A percentile compares a stretch with the other conserved stretches of the same genome.
Conservation (phyloP, 1,140 invertebrate genomes). For the Eupeodes corollae region DNA sequence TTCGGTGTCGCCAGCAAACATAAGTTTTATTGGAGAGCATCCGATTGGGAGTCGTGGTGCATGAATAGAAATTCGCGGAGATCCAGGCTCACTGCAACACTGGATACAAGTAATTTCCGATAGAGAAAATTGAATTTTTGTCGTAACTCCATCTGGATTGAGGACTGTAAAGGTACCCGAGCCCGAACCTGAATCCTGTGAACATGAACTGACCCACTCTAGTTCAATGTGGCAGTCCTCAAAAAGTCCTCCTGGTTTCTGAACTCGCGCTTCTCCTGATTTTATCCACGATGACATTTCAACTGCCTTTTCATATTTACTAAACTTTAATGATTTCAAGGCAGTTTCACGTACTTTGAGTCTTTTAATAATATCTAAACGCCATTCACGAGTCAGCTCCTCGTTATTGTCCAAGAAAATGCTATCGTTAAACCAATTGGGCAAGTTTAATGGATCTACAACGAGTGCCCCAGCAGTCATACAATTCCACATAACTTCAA, state of each 20-base stretch:
- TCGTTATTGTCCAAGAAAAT: constrained; percentile 43
- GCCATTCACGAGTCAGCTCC: constrained; percentile 62
- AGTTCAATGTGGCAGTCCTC: constrained; percentile 69
- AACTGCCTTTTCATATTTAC: constrained; percentile 58
- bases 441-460: constrained; percentile 53
- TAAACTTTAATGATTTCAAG: constrained; percentile 40
- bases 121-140: constrained; percentile 46
- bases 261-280: constrained; percentile 59
- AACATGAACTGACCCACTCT: constrained; percentile 56
- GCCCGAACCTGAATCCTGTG: constrained; percentile 32
- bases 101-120: constrained; percentile 61
- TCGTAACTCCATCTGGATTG: constrained; percentile 58
- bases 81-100: constrained; percentile 64
- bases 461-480: constrained; percentile 67
- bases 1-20: constrained; percentile 66
- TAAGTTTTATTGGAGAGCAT: constrained; percentile 48
- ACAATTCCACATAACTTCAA: constrained; percentile 64
- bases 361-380: constrained; percentile 57
- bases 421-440: constrained; percentile 56
- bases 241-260: constrained; percentile 46
- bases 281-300: constrained; percentile 77
- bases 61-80: constrained; percentile 58
- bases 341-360: constrained; percentile 45
- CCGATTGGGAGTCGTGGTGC: constrained; percentile 48
- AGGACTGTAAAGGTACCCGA: constrained; percentile 65